A percentile compares a stretch with the other conserved stretches of the same genome.
Conservation (phyloP, 53 echinoderm and acorn worm species). For the Astropecten irregularis region DNA sequence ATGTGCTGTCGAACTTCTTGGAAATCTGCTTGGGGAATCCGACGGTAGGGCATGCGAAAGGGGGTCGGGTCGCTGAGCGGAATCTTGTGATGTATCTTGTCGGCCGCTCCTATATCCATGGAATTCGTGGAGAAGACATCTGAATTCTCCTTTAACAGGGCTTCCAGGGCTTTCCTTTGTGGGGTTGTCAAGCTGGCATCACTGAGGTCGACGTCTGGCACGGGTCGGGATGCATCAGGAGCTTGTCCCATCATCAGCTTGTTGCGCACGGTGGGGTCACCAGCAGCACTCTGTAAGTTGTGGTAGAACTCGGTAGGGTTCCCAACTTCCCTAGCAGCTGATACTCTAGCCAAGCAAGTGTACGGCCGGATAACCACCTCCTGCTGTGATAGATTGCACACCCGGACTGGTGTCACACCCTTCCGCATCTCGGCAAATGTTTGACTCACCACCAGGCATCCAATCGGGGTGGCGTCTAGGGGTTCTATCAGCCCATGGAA, state of each 20-base stretch:
- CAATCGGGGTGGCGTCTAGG: not conserved
- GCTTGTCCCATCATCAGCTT: no score
- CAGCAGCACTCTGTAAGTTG: no score
- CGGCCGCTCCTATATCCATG: not conserved
- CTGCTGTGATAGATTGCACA: no score
- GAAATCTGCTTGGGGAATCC: not conserved
- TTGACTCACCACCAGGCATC: not conserved
- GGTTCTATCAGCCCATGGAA: not conserved
- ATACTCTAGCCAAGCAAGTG: not conserved
- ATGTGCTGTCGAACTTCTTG: not conserved
- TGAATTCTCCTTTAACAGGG: not conserved
- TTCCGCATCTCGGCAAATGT: not conserved
- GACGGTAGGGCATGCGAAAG: not conserved
- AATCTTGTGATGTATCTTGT: conserved; percentile 1
- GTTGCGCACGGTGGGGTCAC: no score
- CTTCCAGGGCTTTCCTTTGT: not conserved
- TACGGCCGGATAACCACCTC: not conserved
- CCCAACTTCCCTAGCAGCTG: no score
- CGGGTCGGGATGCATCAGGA: no score
- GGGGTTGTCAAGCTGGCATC: not conserved
- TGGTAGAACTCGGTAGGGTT: no score
- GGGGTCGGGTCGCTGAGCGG: not conserved
- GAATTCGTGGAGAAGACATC: conserved; percentile 8
- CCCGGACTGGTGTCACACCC: no score
- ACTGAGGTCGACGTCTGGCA: not conserved